Percentiles rank a stretch among this genome's conserved stretches.
Conservation (phyloP, 2,113 vertebrate species). For the Colinus virginianus region DNA sequence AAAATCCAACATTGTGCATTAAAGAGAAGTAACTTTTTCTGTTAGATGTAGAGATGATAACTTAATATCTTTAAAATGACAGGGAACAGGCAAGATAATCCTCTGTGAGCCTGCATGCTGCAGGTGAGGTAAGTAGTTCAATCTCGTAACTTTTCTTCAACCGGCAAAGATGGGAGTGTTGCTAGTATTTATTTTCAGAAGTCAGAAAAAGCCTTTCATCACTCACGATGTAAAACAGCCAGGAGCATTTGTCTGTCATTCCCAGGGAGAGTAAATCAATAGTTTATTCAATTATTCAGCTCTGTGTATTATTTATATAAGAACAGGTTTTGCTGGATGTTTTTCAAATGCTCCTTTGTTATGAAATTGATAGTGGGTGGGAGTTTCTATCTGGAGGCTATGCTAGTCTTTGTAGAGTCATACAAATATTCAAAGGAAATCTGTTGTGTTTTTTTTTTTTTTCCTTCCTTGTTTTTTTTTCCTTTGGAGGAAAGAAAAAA, state of each 20-base stretch:
- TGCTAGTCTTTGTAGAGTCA: neutral
- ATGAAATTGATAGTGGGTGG: neutral
- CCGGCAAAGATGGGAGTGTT: neutral
- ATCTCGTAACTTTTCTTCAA: neutral
- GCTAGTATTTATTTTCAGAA: neutral
- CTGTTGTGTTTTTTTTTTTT: neutral
- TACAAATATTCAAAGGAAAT: neutral
- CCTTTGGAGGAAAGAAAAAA: neutral
- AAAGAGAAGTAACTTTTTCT: neutral
- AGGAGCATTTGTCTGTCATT: neutral
- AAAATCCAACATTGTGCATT: neutral
- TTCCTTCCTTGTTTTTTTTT: neutral
- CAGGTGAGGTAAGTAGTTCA: neutral
- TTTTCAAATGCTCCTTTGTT: neutral
- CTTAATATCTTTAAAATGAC: neutral
- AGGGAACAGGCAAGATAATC: neutral
- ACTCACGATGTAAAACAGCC: neutral
- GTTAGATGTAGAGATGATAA: neutral
- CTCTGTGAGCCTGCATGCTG: neutral
- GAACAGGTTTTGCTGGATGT: neutral
- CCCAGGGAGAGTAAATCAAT: constrained; percentile 5
- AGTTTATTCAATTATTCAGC: constrained; percentile 8
- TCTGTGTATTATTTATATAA: neutral
- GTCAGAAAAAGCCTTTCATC: neutral
- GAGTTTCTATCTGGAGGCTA: neutral